Evolutionary conservation across 2,113 vertebrate genomes (phyloP).

Genomic region (zebrafish (Danio rerio)): GRCz12tu NC_133198.1:25784001-25784500

Average conservation of each 20-base stretch:
- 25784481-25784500: conserved; percentile 49
- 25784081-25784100: conserved; percentile 46
- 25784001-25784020: not conserved
- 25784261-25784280: conserved; percentile 38
- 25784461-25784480: conserved; percentile 49
- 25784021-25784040: not conserved
- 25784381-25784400: conserved; percentile 60
- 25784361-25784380: conserved; percentile 50
- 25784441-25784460: conserved; percentile 51
- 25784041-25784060: conserved; percentile 18
- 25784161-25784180: conserved; percentile 42
- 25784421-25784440: conserved; percentile 58
- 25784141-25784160: conserved; percentile 45
- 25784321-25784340: conserved; percentile 16
- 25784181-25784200: not conserved
- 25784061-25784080: conserved; percentile 44
- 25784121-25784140: conserved; percentile 48
- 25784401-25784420: conserved; percentile 63
- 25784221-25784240: conserved; percentile 36
- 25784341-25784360: conserved; percentile 49
- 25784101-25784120: conserved; percentile 37
- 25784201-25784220: conserved; percentile 32
- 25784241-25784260: conserved; percentile 15
- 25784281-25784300: conserved; percentile 42
- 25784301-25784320: not conserved